Conservation (phyloP, 2,113 vertebrate genomes). For the Prunella himalayana region DNA sequence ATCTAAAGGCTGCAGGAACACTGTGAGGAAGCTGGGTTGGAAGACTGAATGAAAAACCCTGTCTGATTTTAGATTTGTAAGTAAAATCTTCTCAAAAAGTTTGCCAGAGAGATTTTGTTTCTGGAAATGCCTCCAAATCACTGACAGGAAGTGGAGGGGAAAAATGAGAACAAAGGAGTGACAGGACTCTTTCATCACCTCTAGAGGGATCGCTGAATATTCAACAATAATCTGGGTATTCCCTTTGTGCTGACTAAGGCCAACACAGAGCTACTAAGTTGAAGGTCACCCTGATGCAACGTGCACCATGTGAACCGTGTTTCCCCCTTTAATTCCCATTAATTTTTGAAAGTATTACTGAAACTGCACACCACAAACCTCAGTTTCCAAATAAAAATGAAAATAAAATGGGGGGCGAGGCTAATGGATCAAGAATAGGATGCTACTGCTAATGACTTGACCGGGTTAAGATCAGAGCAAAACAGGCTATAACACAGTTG, state of each 20-base stretch:
- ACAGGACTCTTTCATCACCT: neutral
- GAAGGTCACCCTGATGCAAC: neutral
- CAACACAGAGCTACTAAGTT: neutral
- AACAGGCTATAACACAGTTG: neutral
- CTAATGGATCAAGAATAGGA: neutral
- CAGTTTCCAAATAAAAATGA: neutral
- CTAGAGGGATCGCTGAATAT: neutral
- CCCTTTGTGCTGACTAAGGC: neutral
- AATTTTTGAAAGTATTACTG: neutral
- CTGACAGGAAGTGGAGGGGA: neutral
- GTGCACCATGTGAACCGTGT: rapidly evolving
- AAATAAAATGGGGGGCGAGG: neutral
- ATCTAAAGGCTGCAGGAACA: neutral
- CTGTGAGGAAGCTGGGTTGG: neutral
- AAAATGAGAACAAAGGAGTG: neutral
- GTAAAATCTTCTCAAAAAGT: neutral
- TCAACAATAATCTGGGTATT: neutral
- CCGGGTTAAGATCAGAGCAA: neutral
- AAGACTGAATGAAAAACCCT: neutral
- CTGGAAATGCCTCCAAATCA: neutral
- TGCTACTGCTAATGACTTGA: neutral
- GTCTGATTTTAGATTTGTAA: neutral
- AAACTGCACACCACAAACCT: neutral
- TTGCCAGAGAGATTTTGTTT: neutral
- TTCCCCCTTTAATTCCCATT: neutral